phyloP scores from a whole-genome alignment of 2,888 invertebrate genomes.

The Eristalis tenax region DNA sequence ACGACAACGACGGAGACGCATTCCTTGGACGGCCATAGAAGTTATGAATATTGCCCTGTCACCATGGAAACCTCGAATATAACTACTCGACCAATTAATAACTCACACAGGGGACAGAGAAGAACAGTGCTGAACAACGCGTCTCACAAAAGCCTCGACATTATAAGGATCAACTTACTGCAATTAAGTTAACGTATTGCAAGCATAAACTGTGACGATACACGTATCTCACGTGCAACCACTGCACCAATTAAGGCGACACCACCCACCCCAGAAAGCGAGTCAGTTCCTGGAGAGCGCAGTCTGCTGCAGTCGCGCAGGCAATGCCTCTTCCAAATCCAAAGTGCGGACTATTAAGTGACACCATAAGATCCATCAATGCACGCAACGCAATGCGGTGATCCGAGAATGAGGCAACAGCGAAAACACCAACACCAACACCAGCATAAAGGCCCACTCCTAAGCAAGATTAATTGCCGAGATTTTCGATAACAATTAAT shows the following conservation, averaged over 20 bases:
- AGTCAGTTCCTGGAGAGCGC: background rate
- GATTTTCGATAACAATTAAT: constrained; percentile 71
- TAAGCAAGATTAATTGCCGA: constrained; percentile 68
- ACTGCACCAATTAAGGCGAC: constrained; percentile 59
- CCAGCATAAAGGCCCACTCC: constrained; percentile 17
- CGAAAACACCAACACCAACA: constrained; percentile 6
- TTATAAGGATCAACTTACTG: constrained; percentile 64
- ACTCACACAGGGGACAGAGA: constrained; percentile 35
- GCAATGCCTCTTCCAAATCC: constrained; percentile 67
- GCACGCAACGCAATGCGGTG: constrained; percentile 38
- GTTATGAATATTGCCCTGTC: constrained; percentile 57
- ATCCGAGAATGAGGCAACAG: constrained; percentile 35
- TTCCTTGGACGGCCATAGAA: constrained; percentile 10
- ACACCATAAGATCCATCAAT: constrained; percentile 71
- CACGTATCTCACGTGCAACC: constrained; percentile 64
- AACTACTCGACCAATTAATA: constrained; percentile 67
- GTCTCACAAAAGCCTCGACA: constrained; percentile 12
- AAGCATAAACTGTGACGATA: constrained; percentile 67
- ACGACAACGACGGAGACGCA: background rate
- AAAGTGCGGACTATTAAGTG: constrained; percentile 68
- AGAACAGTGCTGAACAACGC: background rate
- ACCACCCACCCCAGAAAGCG: constrained; percentile 4
- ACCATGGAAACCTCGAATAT: constrained; percentile 54
- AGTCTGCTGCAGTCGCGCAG: background rate
- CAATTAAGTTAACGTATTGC: constrained; percentile 66